phyloP scores from a whole-genome alignment of 30 jellyfish, hydroid and myxozoan species.

The Clytia hemisphaerica region DNA sequence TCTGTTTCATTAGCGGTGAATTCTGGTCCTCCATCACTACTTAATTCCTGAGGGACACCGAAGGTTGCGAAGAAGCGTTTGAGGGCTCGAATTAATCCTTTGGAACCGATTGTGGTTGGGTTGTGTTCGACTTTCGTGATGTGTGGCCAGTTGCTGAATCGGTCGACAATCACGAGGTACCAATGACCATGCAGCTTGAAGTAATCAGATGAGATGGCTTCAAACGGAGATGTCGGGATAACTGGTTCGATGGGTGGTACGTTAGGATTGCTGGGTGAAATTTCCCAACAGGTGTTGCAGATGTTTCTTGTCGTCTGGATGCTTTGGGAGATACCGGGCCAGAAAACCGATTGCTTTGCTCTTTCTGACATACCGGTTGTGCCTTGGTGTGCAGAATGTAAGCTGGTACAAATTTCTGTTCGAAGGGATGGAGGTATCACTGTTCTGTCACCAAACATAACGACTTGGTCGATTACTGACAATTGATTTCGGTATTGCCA shows the following conservation, averaged over 20 bases:
- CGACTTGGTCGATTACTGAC: neutral
- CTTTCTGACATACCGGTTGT: neutral
- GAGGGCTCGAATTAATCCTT: too few species aligned
- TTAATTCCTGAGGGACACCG: too few species aligned
- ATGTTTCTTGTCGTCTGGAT: neutral
- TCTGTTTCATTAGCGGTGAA: too few species aligned
- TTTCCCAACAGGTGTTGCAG: neutral
- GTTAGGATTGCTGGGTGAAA: neutral
- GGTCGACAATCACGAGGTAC: too few species aligned
- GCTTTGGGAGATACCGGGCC: slow-evolving; percentile 15
- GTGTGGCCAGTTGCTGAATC: too few species aligned
- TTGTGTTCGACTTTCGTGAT: too few species aligned
- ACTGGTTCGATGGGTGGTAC: neutral
- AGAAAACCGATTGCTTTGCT: slow-evolving; percentile 16
- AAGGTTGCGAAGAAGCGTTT: too few species aligned
- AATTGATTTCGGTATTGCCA: neutral
- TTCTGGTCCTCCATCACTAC: too few species aligned
- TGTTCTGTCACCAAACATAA: slow-evolving; percentile 4
- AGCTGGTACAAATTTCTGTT: neutral
- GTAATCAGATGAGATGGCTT: neutral
- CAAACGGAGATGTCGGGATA: neutral
- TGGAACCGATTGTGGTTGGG: too few species aligned
- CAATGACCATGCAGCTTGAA: neutral
- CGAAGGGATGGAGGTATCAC: slow-evolving; percentile 18
- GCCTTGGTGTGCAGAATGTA: slow-evolving; percentile 28